Base-by-base conservation (phyloP, 2,888 invertebrate species). In the Acronicta leporina region DNA sequence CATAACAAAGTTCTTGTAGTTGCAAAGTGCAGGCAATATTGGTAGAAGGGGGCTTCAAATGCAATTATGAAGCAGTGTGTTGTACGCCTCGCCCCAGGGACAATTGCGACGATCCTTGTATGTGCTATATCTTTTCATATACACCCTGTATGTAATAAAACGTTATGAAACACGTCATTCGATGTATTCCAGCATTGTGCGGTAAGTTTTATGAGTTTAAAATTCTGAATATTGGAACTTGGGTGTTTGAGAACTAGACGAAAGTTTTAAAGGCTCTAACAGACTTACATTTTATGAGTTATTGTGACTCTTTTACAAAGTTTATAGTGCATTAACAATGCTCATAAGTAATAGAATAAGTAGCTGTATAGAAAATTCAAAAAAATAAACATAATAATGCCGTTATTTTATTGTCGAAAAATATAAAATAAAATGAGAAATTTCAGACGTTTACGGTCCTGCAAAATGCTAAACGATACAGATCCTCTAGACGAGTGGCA, bases 41-140 rank as follows among this genome's bases (percentile, higher is more conserved):
- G 89, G 79, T 81, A 75, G 79, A 80, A 84, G 84, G 82, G 85
- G 86, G 77, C 87, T 90, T 83, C 87, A 87, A 90, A 92, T 87
- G 89, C 91, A 92, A 92, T 92, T 92, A 92, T 87, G 84, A 87
- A 78, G 81, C 86, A 81, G 84, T 86, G 81, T 86, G 82, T 80
- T 76, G 73, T 59, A 54, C 75, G 77, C 69, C 75, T 72, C 86
- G 72, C 87, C 83, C 82, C 71, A 68, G 85, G 87, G 86, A 84
- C 84, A 77, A 77, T 78, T 74, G 76, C 74, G 69, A 70, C 75
- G 67, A 65, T 71, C 64, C 73, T 60, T 60, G 57, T 61, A 63
- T 75, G 68, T 68, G 55, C 41, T 77, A 79, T 76, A 73, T 45
- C 67, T 63, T 59, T 51, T 65, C 30, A 67, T 56, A 63, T 61